Percentiles rank a stretch among this genome's conserved stretches.
These are phyloP conservation scores for Rhea americana DNA, from an alignment of 2,113 vertebrate genomes.

Conservation along the genomic window DNA sequence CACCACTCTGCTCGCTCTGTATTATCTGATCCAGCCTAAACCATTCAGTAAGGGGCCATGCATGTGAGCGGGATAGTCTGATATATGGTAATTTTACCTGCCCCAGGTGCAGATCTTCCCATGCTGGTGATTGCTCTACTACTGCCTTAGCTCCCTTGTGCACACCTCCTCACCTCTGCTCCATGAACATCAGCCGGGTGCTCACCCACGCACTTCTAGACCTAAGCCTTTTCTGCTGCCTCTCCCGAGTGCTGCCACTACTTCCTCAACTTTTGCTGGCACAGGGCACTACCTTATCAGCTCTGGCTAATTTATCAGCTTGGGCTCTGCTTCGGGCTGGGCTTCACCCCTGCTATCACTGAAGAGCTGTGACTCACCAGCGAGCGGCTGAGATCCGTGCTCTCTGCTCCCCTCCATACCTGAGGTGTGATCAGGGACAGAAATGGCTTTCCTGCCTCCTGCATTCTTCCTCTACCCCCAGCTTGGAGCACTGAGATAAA, in stretches of 20 bases:
- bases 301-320: slow-evolving; percentile 21
- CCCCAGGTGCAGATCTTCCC: background rate
- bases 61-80: background rate
- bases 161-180: background rate
- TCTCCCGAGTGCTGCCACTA: background rate
- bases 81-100: background rate
- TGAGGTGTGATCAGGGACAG: rapidly evolving
- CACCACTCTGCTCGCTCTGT: background rate
- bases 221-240: background rate
- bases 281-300: slow-evolving; percentile 29
- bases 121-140: background rate
- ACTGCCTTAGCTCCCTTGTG: rapidly evolving
- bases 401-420: background rate
- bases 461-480: background rate
- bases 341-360: slow-evolving; percentile 8
- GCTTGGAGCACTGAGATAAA: background rate
- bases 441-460: background rate
- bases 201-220: background rate
- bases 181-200: rapidly evolving
- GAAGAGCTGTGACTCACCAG: background rate
- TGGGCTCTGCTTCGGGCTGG: background rate
- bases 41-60: rapidly evolving
- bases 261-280: slow-evolving; percentile 54
- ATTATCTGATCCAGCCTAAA: rapidly evolving
- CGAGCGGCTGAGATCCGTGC: background rate